Evolutionary conservation across 1,140 invertebrate species (phyloP), one percentile per base, ranked within the genome.

Genomic region (Acromyrmex heyeri): DNA sequence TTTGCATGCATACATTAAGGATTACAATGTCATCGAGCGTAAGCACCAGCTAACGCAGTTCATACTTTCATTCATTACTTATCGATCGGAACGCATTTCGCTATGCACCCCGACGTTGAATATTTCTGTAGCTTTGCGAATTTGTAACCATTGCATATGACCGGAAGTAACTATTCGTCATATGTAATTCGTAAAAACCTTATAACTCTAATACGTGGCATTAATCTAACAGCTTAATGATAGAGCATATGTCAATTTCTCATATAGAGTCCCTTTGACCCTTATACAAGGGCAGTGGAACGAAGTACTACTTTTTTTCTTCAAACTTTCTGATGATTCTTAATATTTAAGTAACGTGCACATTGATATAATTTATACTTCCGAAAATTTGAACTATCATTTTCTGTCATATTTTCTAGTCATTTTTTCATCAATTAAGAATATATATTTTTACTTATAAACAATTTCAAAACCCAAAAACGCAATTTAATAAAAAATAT

Each of bases 191-290:
- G 57, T 48, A 27, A 77, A 30, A 48, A 30, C 30, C 0, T 30
- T 30, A 5, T 30, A 38, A 1, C 14, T 12, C 21, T 78, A 78
- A 77, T n/a, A 18, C 0, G 16, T 78, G 18, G 34, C 24, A 78
- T 78, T 30, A 38, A 30, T 78, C 16, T 61, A 78, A 78, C 4
- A 64, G 18, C 18, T 30, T 64, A 18, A 62, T 62, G 21, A 50
- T 48, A 64, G 18, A 77, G 38, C 75, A 77, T 6, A 77, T 77
- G 75, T 48, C 10, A 64, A 2, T 78, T 48, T 62, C 24, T 27
- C 38, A 78, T 48, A 4, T 64, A 64, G 24, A 2, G 18, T 48
- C 1, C 4, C 16, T 38, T 7, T 38, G 7, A 38, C 7, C 34
- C 7, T 38, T 38, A 6, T 30, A 8, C 34, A 38, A 38, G 34